Conservation (phyloP, 1,140 invertebrate species). For the Diachasma alloeum region DNA sequence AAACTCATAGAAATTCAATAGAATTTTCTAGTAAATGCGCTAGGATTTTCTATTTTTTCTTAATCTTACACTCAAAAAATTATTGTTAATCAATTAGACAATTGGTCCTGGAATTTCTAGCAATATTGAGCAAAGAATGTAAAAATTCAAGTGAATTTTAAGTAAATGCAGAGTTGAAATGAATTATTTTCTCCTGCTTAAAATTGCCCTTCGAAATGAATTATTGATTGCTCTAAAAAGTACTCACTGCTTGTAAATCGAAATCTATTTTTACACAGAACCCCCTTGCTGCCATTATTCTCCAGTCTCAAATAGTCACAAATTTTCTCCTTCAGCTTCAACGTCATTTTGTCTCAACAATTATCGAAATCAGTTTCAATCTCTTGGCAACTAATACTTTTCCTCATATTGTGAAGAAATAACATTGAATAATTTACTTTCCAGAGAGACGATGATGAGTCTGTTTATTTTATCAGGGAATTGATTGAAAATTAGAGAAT, state of each 20-base stretch:
- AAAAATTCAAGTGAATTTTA: too few species aligned
- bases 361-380: background rate
- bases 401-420: constrained; percentile 4
- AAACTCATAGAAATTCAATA: too few species aligned
- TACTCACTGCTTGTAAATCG: constrained; percentile 60
- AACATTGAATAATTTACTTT: background rate
- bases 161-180: background rate
- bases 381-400: background rate
- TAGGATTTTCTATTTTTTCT: too few species aligned
- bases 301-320: background rate
- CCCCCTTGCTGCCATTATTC: constrained; percentile 54
- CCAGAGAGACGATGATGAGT: background rate
- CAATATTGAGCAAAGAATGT: too few species aligned
- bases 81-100: too few species aligned
- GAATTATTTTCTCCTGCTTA: background rate
- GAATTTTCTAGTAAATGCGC: too few species aligned
- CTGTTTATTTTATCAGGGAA: background rate
- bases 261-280: constrained; percentile 58
- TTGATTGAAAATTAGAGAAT: background rate
- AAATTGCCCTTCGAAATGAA: too few species aligned
- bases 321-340: constrained; percentile 4
- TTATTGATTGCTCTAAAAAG: background rate
- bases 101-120: too few species aligned
- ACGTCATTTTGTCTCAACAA: background rate
- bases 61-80: too few species aligned